Base-by-base conservation (phyloP, 2,888 invertebrate genomes). In the Pollenia labialis region DNA sequence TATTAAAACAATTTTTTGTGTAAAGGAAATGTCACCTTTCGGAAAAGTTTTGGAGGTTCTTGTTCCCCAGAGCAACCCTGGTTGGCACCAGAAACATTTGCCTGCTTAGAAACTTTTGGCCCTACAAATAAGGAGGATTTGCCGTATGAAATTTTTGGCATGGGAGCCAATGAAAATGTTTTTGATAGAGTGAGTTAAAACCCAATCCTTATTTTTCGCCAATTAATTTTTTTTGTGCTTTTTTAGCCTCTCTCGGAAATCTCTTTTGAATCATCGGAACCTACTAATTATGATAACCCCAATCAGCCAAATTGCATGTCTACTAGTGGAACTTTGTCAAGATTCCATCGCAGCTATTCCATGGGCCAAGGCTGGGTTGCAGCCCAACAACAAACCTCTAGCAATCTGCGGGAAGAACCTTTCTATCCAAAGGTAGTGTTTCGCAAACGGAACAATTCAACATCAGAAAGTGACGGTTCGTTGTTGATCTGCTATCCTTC, bases 401-500 rank as follows among this genome's bases (percentile, higher is more conserved):
- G 82, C 9, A 85, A 88, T 60, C 52, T 46, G 4, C 52, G 84
- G 1, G 91, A 91, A 40, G 90, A 91, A 76, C 79, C 81, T 11
- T 89, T 89, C 56, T 89, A 89, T 71, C 91, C 92, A 1, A 93
- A 93, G 84, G 94, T 93, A 8, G 92, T 93, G 0, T 94, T 95
- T 92, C 94, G 96, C 16, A 95, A 96, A 87, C 93, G 96, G 54
- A 96, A 96, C 90, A 96, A 96, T 91, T 96, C 95, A 91, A 96
- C 95, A 90, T 95, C 96, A 88, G 96, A 96, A 77, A 90, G 92
- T 76, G 93, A 93, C 62, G 93, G 93, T 2, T 93, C 93, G 0
- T 87, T 93, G 46, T 89, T 98, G 9, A 94, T 99, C 0, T 97
- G 98, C 83, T 97, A 98, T 92, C 98, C 98, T 2, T 98, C 98